Base-by-base conservation (phyloP, 2,888 invertebrate genomes). In the Ectemnius continuus region DNA sequence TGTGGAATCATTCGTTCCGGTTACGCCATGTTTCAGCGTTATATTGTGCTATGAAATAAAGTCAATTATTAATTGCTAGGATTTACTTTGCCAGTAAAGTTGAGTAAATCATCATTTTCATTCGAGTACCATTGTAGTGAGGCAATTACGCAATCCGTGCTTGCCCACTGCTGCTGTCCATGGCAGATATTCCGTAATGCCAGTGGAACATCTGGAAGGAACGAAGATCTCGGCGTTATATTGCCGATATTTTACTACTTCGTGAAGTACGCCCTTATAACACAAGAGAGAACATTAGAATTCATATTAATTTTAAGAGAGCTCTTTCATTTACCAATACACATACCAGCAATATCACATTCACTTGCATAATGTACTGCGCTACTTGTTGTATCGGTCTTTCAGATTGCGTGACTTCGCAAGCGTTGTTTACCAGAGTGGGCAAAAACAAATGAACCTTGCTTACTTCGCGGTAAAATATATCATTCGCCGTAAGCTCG, bases 401-500 rank as follows among this genome's bases (percentile, higher is more conserved):
- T 86, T 94, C 94, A 0, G 93, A 92, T 80, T 94, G 92, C 18
- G 94, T 92, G 2, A 93, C 91, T 73, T 94, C 93, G 46, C 93
- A 93, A 62, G 94, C 93, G 77, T 93, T 92, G 74, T 93, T 93
- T 0, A 93, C 92, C 60, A 96, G 87, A 2, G 93, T 93, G 48
- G 93, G 93, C 47, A 95, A 91, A n/a, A 95, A 92, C 61, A 93
- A 93, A 83, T 96, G 93, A 61, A 96, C 92, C 68, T 92, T 92
- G 56, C 94, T 94, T 4, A 95, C 92, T 91, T 94, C 94, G 58
- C 95, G 93, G 88, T 94, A 96, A 90, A 96, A 96, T 57, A 96
- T 88, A 90, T 96, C 96, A 81, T 95, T 95, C 2, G 93, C 90
- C 0, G 94, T 94, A n/a, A 96, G 91, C 66, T 89, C 89, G 3